Base-by-base conservation (phyloP, 2,797 vertebrate genomes). In the Halcyon leucocephala region DNA sequence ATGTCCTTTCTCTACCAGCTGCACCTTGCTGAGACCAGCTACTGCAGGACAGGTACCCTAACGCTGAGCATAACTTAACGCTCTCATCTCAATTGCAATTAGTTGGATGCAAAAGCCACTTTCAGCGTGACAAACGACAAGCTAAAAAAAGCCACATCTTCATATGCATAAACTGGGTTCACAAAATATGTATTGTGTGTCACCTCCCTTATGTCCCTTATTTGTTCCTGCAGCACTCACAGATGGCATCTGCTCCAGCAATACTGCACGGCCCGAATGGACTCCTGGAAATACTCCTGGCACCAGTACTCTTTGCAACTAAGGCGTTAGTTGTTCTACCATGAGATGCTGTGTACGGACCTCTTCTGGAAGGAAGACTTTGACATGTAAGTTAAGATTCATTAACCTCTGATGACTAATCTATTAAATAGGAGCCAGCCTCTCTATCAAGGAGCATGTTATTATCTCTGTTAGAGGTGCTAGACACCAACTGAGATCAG, bases 51-150 rank as follows among this genome's bases (percentile, higher is more conserved):
- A 7, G 69, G 39, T 51, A 33, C 24, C 66, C 49, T 29, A 55
- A 35, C 0, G 3, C 69, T 57, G 10, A 2, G 0, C 4, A 3
- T 12, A 49, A n/a, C 35, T 6, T 12, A 42, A 42, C 2, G 0
- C 3, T 3, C 64, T 77, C 48, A 25, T 92, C 84, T 89, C 82
- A 46, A 35, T 7, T 61, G 86, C 88, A 61, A 84, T 94, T 90
- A 72, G 65, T 76, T 83, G 26, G 66, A 55, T 84, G 57, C 80
- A 74, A 64, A 71, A 61, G 74, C 58, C 90, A 55, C n/a, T 66
- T 94, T 77, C 62, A 86, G 42, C 8, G 0, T 69, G 88, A 92
- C 91, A 94, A 95, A 95, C 72, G 31, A 80, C 46, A 25, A 62
- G 79, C 89, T 97, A 93, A 94, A 93, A 96, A 89, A 93, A 94